phyloP scores from a whole-genome alignment of 53 echinoderm and acorn worm species.

The Echinometra lucunter region DNA sequence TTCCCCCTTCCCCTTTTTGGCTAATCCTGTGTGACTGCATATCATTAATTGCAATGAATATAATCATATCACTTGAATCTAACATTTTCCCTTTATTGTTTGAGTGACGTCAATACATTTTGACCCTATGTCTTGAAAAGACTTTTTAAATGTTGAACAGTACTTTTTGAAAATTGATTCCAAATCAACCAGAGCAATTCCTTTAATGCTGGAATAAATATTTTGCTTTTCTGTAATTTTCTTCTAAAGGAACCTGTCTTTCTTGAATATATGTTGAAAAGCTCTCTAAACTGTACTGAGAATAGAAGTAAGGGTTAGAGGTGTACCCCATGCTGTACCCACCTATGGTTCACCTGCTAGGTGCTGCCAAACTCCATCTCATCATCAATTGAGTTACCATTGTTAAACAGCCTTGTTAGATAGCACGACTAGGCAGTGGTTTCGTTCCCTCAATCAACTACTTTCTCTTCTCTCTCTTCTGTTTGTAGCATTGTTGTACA shows the following conservation, averaged over 20 bases:
- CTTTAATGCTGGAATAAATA: not conserved
- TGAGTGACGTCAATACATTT: not conserved
- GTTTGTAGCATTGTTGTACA: not conserved
- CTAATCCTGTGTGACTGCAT: not conserved
- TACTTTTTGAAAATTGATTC: not conserved
- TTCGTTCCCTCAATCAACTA: not conserved
- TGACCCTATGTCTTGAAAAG: not conserved
- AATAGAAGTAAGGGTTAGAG: constrained; percentile 5
- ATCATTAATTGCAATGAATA: not conserved
- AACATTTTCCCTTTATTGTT: not conserved
- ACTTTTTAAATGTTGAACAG: not conserved
- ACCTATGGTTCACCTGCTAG: constrained; percentile 6
- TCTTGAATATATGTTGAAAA: not conserved
- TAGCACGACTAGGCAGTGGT: not conserved
- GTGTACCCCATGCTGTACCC: constrained; percentile 50
- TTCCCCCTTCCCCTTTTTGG: not conserved
- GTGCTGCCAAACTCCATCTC: constrained; percentile 45
- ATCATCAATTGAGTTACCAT: constrained; percentile 26
- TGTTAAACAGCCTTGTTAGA: constrained; percentile 49
- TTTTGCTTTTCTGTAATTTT: not conserved
- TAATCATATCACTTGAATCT: not conserved
- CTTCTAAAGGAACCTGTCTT: not conserved
- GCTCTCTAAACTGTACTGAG: not conserved
- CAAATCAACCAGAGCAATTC: not conserved
- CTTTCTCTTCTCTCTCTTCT: not conserved